Base-by-base conservation (phyloP, 2,113 vertebrate species). In the Thermophis baileyi region DNA sequence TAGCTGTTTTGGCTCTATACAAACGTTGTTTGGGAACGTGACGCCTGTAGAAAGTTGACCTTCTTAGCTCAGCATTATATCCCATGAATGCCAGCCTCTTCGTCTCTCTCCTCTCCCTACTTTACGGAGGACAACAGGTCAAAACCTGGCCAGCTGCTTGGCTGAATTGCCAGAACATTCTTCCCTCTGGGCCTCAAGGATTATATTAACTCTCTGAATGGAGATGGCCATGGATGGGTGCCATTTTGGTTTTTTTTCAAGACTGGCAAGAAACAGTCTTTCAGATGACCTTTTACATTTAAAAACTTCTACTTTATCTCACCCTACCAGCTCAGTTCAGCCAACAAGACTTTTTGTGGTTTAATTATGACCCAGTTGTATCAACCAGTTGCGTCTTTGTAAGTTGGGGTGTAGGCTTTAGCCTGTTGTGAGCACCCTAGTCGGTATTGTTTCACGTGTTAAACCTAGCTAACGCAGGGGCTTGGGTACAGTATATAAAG, bases 1-100 rank as follows among this genome's bases (percentile, higher is more conserved):
- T 88, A 51, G 88, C 88, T 88, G n/a, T 92, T 93, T 49, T 6
- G 93, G 94, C 93, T 54, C 91, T 95, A 95, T 94, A 81, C 93
- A 94, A 93, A 55, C 90, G 3, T 96, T 57, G 91, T 94, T 94
- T 91, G 12, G 27, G 0, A 63, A 89, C 5, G 63, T 88, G 87
- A 94, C 93, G 10, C 93, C 2, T 30, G 1, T 85, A 93, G 95
- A 87, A 1, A 12, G 94, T 57, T 95, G 95, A 81, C 35, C 35
- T 85, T 24, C 95, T 94, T 94, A 92, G 86, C 14, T 11, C 9
- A 91, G 46, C 69, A 63, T 88, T 57, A 40, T 86, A 85, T 92
- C 94, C 53, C 55, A 55, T 51, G 35, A 10, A 35, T 3, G 20
- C 30, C 18, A 74, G 69, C n/a, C 35, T 81, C 35, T 81, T 22